Percentiles rank a stretch among this genome's conserved stretches.
Conservation (phyloP, 2,888 invertebrate genomes). For the Portevinia maculata region DNA sequence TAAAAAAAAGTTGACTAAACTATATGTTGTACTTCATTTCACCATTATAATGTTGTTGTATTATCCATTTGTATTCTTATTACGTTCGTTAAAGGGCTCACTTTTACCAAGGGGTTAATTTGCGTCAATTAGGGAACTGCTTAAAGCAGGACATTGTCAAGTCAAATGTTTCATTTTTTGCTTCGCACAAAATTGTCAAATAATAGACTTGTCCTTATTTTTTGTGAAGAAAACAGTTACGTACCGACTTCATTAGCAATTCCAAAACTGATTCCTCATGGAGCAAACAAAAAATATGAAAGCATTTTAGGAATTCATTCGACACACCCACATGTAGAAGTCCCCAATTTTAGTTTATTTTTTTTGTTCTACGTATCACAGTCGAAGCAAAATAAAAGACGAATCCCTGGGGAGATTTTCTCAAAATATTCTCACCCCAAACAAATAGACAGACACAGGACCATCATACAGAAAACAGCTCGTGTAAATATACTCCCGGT, state of each 20-base stretch:
- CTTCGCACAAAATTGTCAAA: constrained; percentile 24
- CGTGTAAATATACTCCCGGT: constrained; percentile 50
- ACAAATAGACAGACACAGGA: constrained; percentile 5
- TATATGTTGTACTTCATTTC: not conserved
- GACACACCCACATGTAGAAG: constrained; percentile 13
- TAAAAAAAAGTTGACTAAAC: not conserved
- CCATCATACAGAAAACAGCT: not conserved
- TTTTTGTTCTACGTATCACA: not conserved
- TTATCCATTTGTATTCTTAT: not conserved
- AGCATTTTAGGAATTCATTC: constrained; percentile 42
- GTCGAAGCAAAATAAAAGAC: not conserved
- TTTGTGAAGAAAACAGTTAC: constrained; percentile 2
- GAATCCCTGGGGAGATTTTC: constrained; percentile 15
- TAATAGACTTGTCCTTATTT: constrained; percentile 31
- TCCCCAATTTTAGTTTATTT: constrained; percentile 1
- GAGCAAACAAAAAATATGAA: constrained; percentile 15
- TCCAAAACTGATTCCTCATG: constrained; percentile 37
- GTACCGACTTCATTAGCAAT: constrained; percentile 48
- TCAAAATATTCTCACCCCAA: constrained; percentile 9
- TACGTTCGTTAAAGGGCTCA: not conserved
- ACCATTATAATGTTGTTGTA: not conserved
- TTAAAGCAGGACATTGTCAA: constrained; percentile 8
- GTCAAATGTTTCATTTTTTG: not conserved
- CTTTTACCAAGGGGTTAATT: constrained; percentile 35
- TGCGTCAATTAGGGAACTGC: constrained; percentile 52